These are phyloP conservation scores for Lasioglossum baleicum DNA, from an alignment of 1,140 invertebrate genomes.

Conservation along the genomic window DNA sequence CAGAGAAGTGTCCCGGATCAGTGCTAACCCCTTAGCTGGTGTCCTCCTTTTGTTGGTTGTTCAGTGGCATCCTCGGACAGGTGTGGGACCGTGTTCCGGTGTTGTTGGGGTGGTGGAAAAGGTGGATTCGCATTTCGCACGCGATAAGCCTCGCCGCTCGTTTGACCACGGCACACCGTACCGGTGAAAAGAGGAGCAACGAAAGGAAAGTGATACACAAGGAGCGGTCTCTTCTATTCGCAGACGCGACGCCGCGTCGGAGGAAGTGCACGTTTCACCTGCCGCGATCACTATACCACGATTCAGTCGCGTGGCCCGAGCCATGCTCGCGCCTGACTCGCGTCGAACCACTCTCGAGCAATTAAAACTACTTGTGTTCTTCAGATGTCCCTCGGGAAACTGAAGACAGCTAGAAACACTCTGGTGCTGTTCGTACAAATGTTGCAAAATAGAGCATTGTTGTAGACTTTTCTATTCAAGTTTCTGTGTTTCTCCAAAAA, in stretches of 20 bases:
- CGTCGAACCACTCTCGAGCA: too few species aligned
- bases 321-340: background rate
- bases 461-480: too few species aligned
- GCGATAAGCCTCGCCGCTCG: constrained; percentile 33
- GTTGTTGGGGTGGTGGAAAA: background rate
- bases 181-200: constrained; percentile 33
- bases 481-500: too few species aligned
- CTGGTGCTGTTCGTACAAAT: too few species aligned
- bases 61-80: too few species aligned
- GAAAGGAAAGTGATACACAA: constrained; percentile 58
- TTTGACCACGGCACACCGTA: background rate
- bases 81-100: too few species aligned
- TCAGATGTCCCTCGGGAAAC: too few species aligned
- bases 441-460: too few species aligned
- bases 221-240: constrained; percentile 65
- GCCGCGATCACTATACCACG: constrained; percentile 52
- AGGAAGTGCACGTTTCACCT: constrained; percentile 71
- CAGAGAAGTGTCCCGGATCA: too few species aligned
- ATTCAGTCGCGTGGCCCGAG: constrained; percentile 68
- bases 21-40: too few species aligned
- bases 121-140: constrained; percentile 7
- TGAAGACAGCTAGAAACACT: too few species aligned
- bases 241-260: constrained; percentile 52
- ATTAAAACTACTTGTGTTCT: too few species aligned
- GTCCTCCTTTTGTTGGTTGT: background rate